Percentiles rank a stretch among this genome's conserved stretches.
phyloP scores from a whole-genome alignment of 2,888 invertebrate species.

The Drosophila kanekoi region DNA sequence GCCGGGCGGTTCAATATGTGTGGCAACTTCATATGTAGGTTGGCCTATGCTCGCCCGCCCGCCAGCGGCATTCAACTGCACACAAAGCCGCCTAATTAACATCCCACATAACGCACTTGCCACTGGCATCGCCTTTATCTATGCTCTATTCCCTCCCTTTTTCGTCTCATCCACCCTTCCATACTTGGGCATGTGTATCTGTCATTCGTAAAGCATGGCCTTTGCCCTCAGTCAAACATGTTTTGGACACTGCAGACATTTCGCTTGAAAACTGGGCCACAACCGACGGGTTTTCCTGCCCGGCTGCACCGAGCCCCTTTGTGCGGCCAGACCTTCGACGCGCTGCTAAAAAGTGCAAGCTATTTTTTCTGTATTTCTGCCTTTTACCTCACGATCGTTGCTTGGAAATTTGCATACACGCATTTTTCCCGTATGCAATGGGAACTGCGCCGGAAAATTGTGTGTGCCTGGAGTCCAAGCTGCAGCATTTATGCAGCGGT shows the following conservation, averaged over 20 bases:
- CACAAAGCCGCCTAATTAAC: constrained; percentile 70
- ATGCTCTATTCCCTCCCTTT: constrained; percentile 1
- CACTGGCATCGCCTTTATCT: constrained; percentile 17
- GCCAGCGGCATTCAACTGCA: constrained; percentile 46
- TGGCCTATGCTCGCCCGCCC: background rate
- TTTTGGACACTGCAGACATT: constrained; percentile 46
- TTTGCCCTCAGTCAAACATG: constrained; percentile 33
- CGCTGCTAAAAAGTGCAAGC: constrained; percentile 35
- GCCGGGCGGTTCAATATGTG: background rate
- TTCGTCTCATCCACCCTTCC: background rate
- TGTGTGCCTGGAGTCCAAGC: constrained; percentile 59
- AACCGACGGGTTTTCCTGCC: background rate
- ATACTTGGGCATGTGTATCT: constrained; percentile 18
- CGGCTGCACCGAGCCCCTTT: constrained; percentile 3
- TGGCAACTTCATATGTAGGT: constrained; percentile 1
- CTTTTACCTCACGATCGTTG: constrained; percentile 24
- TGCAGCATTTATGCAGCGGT: constrained; percentile 60
- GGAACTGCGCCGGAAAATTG: constrained; percentile 52
- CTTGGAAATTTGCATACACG: constrained; percentile 71
- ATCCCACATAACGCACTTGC: constrained; percentile 46
- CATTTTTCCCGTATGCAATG: constrained; percentile 53
- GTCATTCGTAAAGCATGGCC: constrained; percentile 49
- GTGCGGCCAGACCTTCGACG: background rate
- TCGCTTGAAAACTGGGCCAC: constrained; percentile 40
- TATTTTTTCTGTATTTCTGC: constrained; percentile 8